Conservation (phyloP, 2,113 vertebrate genomes). For the Synchiropus splendidus region DNA sequence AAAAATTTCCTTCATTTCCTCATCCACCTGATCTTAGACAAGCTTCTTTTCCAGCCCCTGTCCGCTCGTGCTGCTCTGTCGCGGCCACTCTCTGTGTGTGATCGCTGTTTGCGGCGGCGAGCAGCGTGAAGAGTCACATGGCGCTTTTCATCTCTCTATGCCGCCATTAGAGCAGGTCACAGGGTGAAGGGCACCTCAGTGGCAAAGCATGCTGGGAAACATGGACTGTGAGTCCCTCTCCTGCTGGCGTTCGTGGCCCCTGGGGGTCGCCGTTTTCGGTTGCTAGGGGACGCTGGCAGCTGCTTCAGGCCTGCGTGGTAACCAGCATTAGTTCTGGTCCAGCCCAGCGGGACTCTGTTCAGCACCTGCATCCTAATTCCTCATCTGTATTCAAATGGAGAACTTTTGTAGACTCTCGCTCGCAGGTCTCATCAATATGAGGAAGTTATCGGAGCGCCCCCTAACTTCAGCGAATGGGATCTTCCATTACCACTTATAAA, state of each 20-base stretch:
- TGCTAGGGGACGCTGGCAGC: conserved; percentile 61
- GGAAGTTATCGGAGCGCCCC: too few species aligned
- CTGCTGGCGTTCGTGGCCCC: conserved; percentile 26
- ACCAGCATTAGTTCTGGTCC: conserved; percentile 59
- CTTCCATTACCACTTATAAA: too few species aligned
- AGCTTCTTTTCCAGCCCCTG: too few species aligned
- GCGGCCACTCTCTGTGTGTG: conserved; percentile 27
- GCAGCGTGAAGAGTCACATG: conserved; percentile 46
- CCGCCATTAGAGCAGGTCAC: conserved; percentile 52
- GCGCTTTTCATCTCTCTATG: conserved; percentile 56
- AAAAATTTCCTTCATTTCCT: too few species aligned
- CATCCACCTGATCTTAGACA: conserved; percentile 13
- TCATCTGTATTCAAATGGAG: conserved; percentile 55
- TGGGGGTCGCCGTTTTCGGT: conserved; percentile 37
- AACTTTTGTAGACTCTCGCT: conserved; percentile 1
- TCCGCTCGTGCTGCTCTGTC: conserved; percentile 24
- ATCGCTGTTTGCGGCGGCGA: conserved; percentile 36
- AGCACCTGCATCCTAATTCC: conserved; percentile 48
- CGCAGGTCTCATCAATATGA: not conserved
- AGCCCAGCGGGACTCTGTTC: conserved; percentile 36
- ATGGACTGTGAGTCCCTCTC: conserved; percentile 48
- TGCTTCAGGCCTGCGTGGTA: conserved; percentile 41
- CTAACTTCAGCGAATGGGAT: too few species aligned
- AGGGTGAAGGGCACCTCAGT: conserved; percentile 48
- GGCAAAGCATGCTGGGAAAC: conserved; percentile 67